These are phyloP conservation scores for Bujurquina vittata DNA, from an alignment of 2,113 vertebrate genomes.

Conservation along the genomic window DNA sequence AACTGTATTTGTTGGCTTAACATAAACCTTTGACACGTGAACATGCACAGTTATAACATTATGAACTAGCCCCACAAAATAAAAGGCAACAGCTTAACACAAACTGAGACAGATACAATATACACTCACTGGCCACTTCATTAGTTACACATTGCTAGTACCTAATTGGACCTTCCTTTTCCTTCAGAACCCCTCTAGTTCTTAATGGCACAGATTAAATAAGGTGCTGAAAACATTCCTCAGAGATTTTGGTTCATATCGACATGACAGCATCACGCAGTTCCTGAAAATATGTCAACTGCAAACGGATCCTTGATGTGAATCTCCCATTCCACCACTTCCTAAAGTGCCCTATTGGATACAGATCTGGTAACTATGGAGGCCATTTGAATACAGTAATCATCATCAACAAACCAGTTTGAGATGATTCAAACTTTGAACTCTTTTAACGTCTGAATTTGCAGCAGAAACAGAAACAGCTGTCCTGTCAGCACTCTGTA, in stretches of 20 bases:
- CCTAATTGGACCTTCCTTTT: rapidly evolving
- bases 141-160: background rate
- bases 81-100: background rate
- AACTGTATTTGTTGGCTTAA: background rate
- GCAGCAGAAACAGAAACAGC: background rate
- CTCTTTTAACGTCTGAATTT: background rate
- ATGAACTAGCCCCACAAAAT: rapidly evolving
- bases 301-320: background rate
- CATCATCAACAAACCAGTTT: background rate
- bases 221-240: background rate
- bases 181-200: background rate
- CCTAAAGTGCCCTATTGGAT: background rate
- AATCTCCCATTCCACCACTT: background rate
- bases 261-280: background rate
- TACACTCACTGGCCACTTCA: background rate
- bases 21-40: background rate
- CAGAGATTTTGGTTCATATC: background rate
- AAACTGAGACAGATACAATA: background rate
- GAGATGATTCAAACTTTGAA: background rate
- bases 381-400: background rate
- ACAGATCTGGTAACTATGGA: background rate
- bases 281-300: background rate
- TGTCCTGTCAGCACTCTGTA: background rate
- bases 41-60: rapidly evolving
- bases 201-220: background rate